These are phyloP conservation scores for Grus americana DNA, from an alignment of 2,113 vertebrate genomes.

Conservation along the genomic window DNA sequence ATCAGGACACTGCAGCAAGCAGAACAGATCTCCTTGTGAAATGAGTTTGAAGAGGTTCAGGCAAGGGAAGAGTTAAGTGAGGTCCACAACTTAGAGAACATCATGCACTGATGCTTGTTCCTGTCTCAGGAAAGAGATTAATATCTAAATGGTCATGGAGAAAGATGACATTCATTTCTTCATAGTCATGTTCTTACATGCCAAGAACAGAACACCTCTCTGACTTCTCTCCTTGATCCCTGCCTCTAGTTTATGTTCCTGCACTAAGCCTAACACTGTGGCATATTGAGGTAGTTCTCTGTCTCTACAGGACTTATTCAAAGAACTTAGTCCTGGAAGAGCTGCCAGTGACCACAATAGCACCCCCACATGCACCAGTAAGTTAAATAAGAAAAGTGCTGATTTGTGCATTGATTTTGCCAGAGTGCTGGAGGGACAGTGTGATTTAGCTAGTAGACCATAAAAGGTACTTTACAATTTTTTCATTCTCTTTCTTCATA, in stretches of 20 bases:
- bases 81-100: not conserved
- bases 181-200: not conserved
- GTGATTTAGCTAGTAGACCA: not conserved
- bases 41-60: not conserved
- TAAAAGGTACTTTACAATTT: not conserved
- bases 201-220: not conserved
- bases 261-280: not conserved
- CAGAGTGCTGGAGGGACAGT: not conserved
- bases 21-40: not conserved
- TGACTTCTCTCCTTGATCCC: not conserved
- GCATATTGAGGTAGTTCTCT: not conserved
- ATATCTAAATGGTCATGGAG: not conserved
- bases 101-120: not conserved
- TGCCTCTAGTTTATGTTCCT: not conserved
- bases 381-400: conserved; percentile 3
- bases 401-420: not conserved
- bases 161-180: not conserved
- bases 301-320: not conserved
- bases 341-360: not conserved
- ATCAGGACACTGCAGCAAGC: not conserved
- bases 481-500: conserved; percentile 31
- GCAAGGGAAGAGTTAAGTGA: not conserved
- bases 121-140: not conserved
- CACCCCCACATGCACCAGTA: not conserved
- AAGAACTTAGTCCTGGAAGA: not conserved